These are phyloP conservation scores for Poecilia picta DNA, from an alignment of 2,797 vertebrate species.

Conservation along the genomic window DNA sequence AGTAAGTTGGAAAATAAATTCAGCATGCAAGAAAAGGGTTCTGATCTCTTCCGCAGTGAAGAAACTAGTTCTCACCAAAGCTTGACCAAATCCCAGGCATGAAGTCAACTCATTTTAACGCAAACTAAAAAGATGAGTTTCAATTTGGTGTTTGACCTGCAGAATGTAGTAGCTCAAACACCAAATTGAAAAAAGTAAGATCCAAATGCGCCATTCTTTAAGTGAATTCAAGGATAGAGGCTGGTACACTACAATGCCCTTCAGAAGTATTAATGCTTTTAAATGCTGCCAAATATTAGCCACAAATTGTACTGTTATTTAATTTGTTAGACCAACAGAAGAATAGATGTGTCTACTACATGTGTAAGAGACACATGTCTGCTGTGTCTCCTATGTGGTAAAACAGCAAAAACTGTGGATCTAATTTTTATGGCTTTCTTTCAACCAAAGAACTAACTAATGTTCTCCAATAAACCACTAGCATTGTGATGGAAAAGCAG, in stretches of 20 bases:
- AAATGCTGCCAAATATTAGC: background rate
- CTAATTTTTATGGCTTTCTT: background rate
- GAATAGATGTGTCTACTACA: too few relatives aligned
- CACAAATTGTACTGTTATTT: background rate
- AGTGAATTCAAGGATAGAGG: background rate
- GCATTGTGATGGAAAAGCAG: background rate
- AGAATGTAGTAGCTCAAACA: background rate
- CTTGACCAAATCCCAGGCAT: background rate
- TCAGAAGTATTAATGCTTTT: background rate
- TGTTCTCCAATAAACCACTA: background rate
- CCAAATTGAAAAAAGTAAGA: background rate
- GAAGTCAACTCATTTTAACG: background rate
- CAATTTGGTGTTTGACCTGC: too few relatives aligned
- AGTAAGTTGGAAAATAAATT: constrained; percentile 11
- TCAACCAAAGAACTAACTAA: background rate
- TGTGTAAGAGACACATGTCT: background rate
- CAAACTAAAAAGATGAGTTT: background rate
- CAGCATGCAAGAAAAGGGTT: background rate
- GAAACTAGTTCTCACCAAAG: background rate
- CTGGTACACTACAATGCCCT: background rate
- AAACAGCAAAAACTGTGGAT: background rate
- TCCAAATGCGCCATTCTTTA: background rate
- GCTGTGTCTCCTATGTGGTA: background rate
- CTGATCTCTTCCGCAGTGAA: background rate
- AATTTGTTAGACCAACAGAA: background rate